Conservation (phyloP, 2,888 invertebrate genomes). For the Mystacides longicornis region DNA sequence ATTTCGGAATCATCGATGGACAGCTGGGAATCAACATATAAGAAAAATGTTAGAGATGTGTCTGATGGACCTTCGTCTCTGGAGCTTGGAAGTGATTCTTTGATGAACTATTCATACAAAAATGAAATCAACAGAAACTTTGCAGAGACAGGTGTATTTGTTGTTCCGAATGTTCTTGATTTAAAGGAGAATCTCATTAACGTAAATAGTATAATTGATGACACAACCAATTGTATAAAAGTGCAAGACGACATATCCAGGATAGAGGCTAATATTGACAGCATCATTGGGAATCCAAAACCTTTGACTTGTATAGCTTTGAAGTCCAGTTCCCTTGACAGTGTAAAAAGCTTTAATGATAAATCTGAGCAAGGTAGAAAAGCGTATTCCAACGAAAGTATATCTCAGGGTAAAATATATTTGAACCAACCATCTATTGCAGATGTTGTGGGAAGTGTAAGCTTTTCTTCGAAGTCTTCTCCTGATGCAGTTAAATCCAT, state of each 20-base stretch:
- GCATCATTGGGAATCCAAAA: constrained; percentile 48
- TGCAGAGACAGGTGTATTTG: constrained; percentile 20
- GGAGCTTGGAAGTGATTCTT: constrained; percentile 22
- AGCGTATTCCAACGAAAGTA: constrained; percentile 46
- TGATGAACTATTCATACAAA: constrained; percentile 22
- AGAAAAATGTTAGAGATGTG: constrained; percentile 35
- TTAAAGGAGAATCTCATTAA: constrained; percentile 18
- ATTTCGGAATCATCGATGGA: constrained; percentile 46
- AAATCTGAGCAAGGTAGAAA: constrained; percentile 44
- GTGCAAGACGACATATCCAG: constrained; percentile 39
- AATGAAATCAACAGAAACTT: constrained; percentile 8
- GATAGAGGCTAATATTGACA: constrained; percentile 50
- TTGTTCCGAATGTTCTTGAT: constrained; percentile 16
- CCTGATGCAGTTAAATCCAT: constrained; percentile 6
- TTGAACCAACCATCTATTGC: constrained; percentile 21
- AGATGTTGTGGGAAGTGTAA: constrained; percentile 23
- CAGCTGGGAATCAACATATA: constrained; percentile 48
- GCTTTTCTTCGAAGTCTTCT: constrained; percentile 18
- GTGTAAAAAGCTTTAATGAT: constrained; percentile 51
- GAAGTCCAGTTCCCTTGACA: constrained; percentile 52
- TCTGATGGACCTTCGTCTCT: constrained; percentile 20
- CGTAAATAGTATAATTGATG: constrained; percentile 14
- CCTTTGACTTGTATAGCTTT: constrained; percentile 45
- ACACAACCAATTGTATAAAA: constrained; percentile 15
- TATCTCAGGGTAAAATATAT: constrained; percentile 32